A percentile compares a stretch with the other conserved stretches of the same genome.
phyloP scores from a whole-genome alignment of 2,113 vertebrate species.

The Ammodytes marinus region DNA sequence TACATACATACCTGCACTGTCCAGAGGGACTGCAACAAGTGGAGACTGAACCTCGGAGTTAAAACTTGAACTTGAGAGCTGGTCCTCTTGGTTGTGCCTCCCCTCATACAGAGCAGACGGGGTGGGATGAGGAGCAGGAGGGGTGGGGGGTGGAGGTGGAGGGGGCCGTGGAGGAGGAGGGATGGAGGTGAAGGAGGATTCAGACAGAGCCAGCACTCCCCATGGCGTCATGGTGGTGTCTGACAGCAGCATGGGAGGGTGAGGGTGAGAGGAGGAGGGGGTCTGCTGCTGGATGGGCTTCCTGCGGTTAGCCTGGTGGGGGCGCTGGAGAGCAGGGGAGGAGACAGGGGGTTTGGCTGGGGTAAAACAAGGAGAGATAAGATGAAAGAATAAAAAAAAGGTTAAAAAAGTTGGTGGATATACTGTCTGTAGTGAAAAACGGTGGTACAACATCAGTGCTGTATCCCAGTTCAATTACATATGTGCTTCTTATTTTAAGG shows the following conservation, averaged over 20 bases:
- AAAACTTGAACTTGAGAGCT: constrained; percentile 34
- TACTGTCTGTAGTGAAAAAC: neutral
- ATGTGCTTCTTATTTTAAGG: too few relatives aligned
- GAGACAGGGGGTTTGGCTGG: constrained; percentile 46
- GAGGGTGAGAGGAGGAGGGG: constrained; percentile 38
- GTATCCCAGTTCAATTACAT: neutral
- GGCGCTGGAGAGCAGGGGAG: constrained; percentile 34
- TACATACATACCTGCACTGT: constrained; percentile 40
- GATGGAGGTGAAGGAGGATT: constrained; percentile 80
- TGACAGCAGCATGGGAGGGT: constrained; percentile 49
- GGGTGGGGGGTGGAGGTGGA: constrained; percentile 27
- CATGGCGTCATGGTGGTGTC: constrained; percentile 82
- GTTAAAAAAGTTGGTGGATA: neutral
- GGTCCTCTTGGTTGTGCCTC: constrained; percentile 27
- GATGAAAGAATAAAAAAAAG: neutral
- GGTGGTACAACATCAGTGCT: neutral
- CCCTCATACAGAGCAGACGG: constrained; percentile 25
- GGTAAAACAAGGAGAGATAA: neutral
- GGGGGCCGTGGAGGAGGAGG: constrained; percentile 40
- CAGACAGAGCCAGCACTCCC: constrained; percentile 78
- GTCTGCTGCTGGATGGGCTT: constrained; percentile 40
- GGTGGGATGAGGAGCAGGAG: constrained; percentile 44
- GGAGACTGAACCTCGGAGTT: constrained; percentile 44
- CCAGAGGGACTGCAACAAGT: constrained; percentile 10
- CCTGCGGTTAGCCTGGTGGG: constrained; percentile 37